These are phyloP conservation scores for Ptiloglossa arizonensis DNA, from an alignment of 1,140 invertebrate species.

Conservation along the genomic window DNA sequence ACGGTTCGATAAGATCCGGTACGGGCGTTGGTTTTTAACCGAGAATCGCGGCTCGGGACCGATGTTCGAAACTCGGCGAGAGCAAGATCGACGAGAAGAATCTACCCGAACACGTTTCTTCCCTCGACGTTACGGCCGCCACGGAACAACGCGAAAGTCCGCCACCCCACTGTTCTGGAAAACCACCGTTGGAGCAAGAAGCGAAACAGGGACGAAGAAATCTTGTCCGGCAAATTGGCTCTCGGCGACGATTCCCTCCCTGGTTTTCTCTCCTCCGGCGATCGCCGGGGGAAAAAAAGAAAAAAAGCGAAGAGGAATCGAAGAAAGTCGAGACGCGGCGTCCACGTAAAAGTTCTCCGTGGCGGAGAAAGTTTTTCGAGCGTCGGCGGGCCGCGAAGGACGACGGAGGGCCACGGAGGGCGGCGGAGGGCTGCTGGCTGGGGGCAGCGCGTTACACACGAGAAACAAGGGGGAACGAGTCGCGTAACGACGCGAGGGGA, in stretches of 20 bases:
- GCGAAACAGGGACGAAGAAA: background rate
- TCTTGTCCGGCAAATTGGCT: slow-evolving; percentile 21
- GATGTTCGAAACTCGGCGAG: background rate
- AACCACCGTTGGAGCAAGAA: background rate
- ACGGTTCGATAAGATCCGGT: too few relatives aligned
- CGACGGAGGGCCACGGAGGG: too few relatives aligned
- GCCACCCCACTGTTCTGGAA: too few relatives aligned
- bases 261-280: background rate
- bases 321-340: background rate
- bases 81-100: background rate
- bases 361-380: slow-evolving; percentile 16
- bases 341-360: slow-evolving; percentile 19
- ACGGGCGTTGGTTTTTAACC: too few relatives aligned
- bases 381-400: slow-evolving; percentile 13
- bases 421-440: too few relatives aligned
- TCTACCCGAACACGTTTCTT: background rate
- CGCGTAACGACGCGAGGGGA: slow-evolving; percentile 5
- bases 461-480: too few relatives aligned
- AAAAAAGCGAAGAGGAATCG: background rate
- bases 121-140: background rate
- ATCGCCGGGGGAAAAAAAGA: background rate
- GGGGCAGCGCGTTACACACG: too few relatives aligned
- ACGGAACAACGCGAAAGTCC: background rate
- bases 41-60: too few relatives aligned
- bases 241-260: background rate